Conservation (phyloP, 2,888 invertebrate species). For the Rotaria socialis region DNA sequence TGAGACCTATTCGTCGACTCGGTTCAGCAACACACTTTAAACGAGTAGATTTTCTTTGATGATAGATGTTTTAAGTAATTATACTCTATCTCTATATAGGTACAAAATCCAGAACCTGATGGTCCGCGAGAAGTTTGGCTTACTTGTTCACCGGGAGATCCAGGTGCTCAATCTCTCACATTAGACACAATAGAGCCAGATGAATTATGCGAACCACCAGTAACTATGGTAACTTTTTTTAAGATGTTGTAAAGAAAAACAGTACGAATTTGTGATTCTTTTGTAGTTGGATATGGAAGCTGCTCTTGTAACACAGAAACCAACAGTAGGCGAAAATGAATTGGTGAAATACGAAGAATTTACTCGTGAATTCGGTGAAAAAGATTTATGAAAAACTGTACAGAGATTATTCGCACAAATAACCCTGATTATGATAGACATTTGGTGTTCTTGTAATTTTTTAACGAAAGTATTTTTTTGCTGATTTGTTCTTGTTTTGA, state of each 20-base stretch:
- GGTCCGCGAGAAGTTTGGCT: constrained; percentile 76
- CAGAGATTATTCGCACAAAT: too few species aligned
- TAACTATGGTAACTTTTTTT: constrained; percentile 74
- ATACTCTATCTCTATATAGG: background rate
- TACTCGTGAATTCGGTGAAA: background rate
- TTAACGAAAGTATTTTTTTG: too few species aligned
- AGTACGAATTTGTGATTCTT: background rate
- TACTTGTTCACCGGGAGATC: constrained; percentile 91
- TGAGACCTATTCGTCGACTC: constrained; percentile 97
- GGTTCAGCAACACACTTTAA: constrained; percentile 94
- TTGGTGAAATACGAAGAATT: background rate
- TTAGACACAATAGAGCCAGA: constrained; percentile 95
- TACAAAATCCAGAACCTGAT: constrained; percentile 67
- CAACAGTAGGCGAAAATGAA: background rate
- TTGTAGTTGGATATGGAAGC: background rate
- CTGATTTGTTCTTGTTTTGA: too few species aligned
- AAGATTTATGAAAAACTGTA: background rate
- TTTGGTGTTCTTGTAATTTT: too few species aligned
- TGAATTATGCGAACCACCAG: constrained; percentile 87
- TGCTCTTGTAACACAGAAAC: background rate
- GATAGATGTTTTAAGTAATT: constrained; percentile 52
- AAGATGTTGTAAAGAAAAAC: background rate
- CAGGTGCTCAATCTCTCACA: constrained; percentile 88
- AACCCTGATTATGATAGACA: too few species aligned
- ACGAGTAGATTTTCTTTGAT: constrained; percentile 61